Base-by-base conservation (phyloP, 2,797 vertebrate genomes). In the Strix occidentalis region DNA sequence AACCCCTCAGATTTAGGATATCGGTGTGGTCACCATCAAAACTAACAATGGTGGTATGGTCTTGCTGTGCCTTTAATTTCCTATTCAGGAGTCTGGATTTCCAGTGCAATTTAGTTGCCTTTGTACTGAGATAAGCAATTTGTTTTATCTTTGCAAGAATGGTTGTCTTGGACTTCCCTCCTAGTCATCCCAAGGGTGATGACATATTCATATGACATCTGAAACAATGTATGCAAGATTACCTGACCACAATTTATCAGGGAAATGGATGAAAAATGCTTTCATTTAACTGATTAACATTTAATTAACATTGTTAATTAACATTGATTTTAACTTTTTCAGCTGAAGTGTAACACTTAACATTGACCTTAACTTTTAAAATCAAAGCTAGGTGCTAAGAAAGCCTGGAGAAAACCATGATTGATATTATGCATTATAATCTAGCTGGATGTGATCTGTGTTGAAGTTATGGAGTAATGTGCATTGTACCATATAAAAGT, bases 271-370 rank as follows among this genome's bases (percentile, higher is more conserved):
- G 98, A 98, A 98, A 98, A 98, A 98, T 98, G 97, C 95, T 96
- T 98, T 98, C 95, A 97, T 98, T 97, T 98, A 97, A 97, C 97
- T 97, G 97, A 98, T 98, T 98, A 98, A 97, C 97, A 98, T 98
- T 98, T 98, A 97, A 98, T 98, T 98, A 98, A 97, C 97, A 97
- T 95, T 97, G 95, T 98, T 98, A 98, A 98, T 98, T 98, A 98
- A 97, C 97, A 98, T 88, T 96, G 96, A 97, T 97, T 98, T 97
- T 97, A 97, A 98, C 92, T 98, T 98, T 97, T 97, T 97, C 97
- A 96, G 93, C 70, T 97, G 96, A 98, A 97, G 96, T 97, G 81
- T 97, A 97, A 96, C 97, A 97, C 96, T 98, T 98, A 97, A 97
- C 97, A 97, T 74, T 97, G 97, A 98, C 97, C 98, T 98, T 97